A percentile compares a stretch with the other conserved stretches of the same genome.
Evolutionary conservation across 2,888 invertebrate species (phyloP).

Genomic region (Drosophila lacicola): DNA sequence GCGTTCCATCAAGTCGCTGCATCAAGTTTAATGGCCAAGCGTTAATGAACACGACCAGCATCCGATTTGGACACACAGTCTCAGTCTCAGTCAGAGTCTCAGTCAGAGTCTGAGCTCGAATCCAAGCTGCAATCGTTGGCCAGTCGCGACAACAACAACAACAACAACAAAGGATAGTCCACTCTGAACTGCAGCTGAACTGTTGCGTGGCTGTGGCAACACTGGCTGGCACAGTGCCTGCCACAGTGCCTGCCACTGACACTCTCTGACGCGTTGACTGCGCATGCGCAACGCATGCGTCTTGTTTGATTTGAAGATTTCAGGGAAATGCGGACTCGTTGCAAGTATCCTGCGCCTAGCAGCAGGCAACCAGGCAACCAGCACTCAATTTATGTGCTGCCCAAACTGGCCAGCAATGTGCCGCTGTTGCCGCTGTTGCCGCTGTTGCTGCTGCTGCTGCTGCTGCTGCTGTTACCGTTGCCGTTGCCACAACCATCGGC

Average conservation of each 20-base stretch:
- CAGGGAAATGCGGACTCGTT: constrained; percentile 69
- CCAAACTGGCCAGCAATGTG: constrained; percentile 13
- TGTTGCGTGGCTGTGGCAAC: constrained; percentile 32
- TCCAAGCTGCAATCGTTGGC: constrained; percentile 29
- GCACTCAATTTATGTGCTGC: constrained; percentile 55
- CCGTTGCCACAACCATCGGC: constrained; percentile 40
- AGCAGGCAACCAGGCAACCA: constrained; percentile 31
- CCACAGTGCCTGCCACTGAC: constrained; percentile 21
- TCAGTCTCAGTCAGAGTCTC: not conserved
- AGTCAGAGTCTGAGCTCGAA: not conserved
- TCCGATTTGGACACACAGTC: constrained; percentile 33
- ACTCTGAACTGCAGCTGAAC: constrained; percentile 24
- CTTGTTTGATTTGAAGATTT: constrained; percentile 84
- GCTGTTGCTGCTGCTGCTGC: not conserved
- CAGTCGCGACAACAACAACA: constrained; percentile 13
- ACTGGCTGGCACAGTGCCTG: constrained; percentile 8
- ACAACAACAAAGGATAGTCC: constrained; percentile 40
- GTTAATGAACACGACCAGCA: constrained; percentile 83
- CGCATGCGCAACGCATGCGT: constrained; percentile 82
- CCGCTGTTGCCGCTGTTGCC: not conserved
- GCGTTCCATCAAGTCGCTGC: constrained; percentile 55
- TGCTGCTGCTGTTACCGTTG: constrained; percentile 3
- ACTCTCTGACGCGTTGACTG: constrained; percentile 51
- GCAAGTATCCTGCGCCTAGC: constrained; percentile 35
- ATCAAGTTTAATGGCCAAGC: constrained; percentile 82